Percentiles rank a stretch among this genome's conserved stretches.
Conservation (phyloP, 1,140 invertebrate species). For the Phenacoccus solenopsis region DNA sequence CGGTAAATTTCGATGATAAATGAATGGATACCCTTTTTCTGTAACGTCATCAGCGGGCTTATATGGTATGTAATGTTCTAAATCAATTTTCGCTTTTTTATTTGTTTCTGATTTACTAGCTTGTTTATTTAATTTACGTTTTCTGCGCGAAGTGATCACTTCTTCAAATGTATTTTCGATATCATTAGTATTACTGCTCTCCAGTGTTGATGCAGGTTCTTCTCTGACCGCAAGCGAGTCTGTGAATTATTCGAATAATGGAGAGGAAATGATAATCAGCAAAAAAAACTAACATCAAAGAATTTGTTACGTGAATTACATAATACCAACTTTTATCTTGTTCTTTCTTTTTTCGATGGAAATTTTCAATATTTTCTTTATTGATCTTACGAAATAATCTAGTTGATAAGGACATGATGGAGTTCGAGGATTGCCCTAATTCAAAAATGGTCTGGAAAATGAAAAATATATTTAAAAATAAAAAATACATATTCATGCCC, state of each 20-base stretch:
- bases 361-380: conserved; percentile 42
- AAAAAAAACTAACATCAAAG: conserved; percentile 10
- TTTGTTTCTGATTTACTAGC: conserved; percentile 24
- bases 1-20: neutral
- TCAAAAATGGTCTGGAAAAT: conserved; percentile 84
- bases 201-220: neutral
- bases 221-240: too few species aligned
- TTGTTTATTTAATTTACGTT: conserved; percentile 27
- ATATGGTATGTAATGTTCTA: conserved; percentile 79
- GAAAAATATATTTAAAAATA: conserved; percentile 23
- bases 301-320: neutral
- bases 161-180: conserved; percentile 27
- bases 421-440: conserved; percentile 67
- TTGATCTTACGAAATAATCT: conserved; percentile 53
- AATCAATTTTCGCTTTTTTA: conserved; percentile 37
- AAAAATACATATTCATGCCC: neutral
- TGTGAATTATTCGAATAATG: too few species aligned
- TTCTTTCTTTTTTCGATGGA: conserved; percentile 31
- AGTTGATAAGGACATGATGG: conserved; percentile 37
- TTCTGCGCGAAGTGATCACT: conserved; percentile 24
- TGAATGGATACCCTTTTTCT: conserved; percentile 64
- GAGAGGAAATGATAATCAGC: too few species aligned
- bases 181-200: conserved; percentile 23
- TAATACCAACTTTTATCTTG: neutral
- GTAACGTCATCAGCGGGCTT: conserved; percentile 69